Conservation (phyloP, 2,113 vertebrate species). For the Melanocharis versteri region DNA sequence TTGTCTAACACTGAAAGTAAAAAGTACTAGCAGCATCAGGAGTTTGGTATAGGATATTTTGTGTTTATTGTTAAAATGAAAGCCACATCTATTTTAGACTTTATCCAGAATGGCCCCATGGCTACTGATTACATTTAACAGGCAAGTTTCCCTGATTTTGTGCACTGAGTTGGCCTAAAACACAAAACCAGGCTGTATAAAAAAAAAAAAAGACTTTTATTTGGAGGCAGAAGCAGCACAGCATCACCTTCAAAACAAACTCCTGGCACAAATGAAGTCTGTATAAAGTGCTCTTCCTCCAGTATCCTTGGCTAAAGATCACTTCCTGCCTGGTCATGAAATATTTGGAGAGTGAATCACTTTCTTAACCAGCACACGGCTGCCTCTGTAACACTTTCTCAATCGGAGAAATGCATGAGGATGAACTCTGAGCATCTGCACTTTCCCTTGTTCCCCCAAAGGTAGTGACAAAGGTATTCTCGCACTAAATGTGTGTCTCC, state of each 20-base stretch:
- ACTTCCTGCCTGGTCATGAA: background rate
- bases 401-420: background rate
- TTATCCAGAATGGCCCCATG: background rate
- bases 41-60: background rate
- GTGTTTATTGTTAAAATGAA: background rate
- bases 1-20: background rate
- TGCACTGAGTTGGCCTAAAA: background rate
- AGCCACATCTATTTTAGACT: background rate
- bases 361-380: background rate
- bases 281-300: background rate
- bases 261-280: background rate
- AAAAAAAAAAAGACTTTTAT: background rate
- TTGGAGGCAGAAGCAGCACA: background rate
- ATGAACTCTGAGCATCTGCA: background rate
- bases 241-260: background rate
- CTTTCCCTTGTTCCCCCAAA: background rate
- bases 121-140: background rate
- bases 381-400: background rate
- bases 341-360: background rate
- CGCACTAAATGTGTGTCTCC: background rate
- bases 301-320: background rate
- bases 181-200: background rate
- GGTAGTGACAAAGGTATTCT: background rate
- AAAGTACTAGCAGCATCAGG: background rate
- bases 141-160: background rate